Percentiles rank a stretch among this genome's conserved stretches.
These are phyloP conservation scores for Mormyrus hasselquistii DNA, from an alignment of 2,797 vertebrate genomes.

Conservation along the genomic window DNA sequence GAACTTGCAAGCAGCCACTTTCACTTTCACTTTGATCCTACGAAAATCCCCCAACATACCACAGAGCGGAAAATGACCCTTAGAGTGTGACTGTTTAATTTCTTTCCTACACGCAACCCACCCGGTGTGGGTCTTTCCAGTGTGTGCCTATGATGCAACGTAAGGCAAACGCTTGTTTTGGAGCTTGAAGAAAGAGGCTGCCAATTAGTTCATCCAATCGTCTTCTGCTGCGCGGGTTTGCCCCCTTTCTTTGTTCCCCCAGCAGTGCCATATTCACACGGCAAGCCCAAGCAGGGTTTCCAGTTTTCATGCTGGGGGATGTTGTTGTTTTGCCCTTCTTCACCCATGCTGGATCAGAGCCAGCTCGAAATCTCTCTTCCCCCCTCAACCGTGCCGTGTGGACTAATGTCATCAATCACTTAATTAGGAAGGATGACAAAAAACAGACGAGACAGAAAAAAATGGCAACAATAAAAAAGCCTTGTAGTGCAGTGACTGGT, in stretches of 20 bases:
- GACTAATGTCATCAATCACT: not conserved
- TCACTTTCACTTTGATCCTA: slow-evolving; percentile 14
- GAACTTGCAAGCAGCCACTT: slow-evolving; percentile 1
- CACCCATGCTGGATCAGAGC: not conserved
- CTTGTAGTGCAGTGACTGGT: not conserved
- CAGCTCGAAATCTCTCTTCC: not conserved
- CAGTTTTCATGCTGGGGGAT: not conserved
- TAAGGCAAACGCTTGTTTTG: not conserved
- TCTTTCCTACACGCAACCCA: not conserved
- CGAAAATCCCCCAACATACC: slow-evolving; percentile 17
- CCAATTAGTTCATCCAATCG: not conserved
- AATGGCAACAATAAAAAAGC: not conserved
- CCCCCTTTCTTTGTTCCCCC: slow-evolving; percentile 2
- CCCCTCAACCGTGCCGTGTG: not conserved
- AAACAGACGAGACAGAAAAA: not conserved
- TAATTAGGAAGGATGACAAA: not conserved
- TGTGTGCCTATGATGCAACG: not conserved
- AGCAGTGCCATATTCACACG: not conserved
- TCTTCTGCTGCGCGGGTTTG: not conserved
- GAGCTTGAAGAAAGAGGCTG: not conserved
- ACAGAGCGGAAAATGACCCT: not conserved
- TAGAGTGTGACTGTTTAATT: not conserved
- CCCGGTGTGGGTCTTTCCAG: not conserved
- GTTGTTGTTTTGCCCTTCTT: not conserved
- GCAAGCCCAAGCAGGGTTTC: not conserved